A percentile compares a stretch with the other conserved stretches of the same genome.
Conservation (phyloP, 2,888 invertebrate species). For the Arge pagana region DNA sequence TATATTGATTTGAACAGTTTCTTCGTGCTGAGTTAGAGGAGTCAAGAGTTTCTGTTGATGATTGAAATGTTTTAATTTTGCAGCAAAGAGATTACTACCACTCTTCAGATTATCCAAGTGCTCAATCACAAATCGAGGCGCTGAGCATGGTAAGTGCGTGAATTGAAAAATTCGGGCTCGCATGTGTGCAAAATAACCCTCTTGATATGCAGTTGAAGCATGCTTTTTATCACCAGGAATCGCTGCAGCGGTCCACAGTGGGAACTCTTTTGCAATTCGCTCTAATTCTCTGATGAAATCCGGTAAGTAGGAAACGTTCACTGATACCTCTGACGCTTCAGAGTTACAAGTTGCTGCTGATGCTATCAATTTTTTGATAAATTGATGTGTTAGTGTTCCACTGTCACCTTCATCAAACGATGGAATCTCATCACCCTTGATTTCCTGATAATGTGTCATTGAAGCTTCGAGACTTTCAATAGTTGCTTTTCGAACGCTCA, state of each 20-base stretch:
- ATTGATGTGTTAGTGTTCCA: constrained; percentile 13
- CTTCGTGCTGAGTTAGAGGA: not conserved
- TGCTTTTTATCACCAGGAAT: constrained; percentile 13
- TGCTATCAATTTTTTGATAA: constrained; percentile 11
- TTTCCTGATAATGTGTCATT: constrained; percentile 2
- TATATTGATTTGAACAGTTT: not conserved
- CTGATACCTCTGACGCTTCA: not conserved
- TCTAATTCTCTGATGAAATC: constrained; percentile 15
- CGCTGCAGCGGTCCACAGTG: constrained; percentile 20
- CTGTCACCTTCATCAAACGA: not conserved
- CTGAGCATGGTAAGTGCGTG: constrained; percentile 9
- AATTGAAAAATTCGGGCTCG: constrained; percentile 7
- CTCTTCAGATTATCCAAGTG: constrained; percentile 16
- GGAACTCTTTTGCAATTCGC: constrained; percentile 22
- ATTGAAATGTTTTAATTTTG: constrained; percentile 14
- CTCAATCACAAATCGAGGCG: constrained; percentile 1
- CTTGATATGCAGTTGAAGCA: constrained; percentile 21
- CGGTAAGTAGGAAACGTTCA: constrained; percentile 17
- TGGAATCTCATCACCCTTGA: not conserved
- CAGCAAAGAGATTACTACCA: constrained; percentile 14
- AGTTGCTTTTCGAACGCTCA: constrained; percentile 1
- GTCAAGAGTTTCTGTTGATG: not conserved
- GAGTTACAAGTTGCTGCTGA: not conserved
- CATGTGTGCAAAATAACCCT: constrained; percentile 19
- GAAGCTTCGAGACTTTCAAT: constrained; percentile 19